Conservation (phyloP, 2,797 vertebrate genomes). For the Fundulus diaphanus region DNA sequence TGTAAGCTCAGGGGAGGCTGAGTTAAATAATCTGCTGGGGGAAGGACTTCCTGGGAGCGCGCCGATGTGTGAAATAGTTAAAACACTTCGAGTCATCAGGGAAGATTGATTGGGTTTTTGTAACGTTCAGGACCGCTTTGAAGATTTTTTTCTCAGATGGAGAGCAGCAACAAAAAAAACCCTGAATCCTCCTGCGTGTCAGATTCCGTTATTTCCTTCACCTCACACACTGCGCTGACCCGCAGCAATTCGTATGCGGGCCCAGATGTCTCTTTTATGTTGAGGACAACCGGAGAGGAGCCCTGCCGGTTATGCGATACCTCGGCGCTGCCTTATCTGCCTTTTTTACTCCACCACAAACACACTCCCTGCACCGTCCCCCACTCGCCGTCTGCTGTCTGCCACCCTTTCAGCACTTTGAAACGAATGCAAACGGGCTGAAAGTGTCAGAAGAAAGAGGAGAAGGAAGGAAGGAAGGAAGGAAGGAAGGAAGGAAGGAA, state of each 20-base stretch:
- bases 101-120: constrained; percentile 9
- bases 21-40: constrained; percentile 58
- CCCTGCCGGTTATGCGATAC: constrained; percentile 62
- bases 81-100: constrained; percentile 9
- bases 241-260: constrained; percentile 3
- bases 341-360: constrained; percentile 9
- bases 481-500: constrained; percentile 25
- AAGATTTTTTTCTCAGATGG: constrained; percentile 28
- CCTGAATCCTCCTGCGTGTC: constrained; percentile 52
- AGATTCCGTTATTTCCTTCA: constrained; percentile 47
- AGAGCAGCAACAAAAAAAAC: constrained; percentile 17
- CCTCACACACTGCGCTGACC: neutral
- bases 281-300: constrained; percentile 41
- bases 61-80: constrained; percentile 33
- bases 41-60: constrained; percentile 30
- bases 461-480: constrained; percentile 31
- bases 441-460: constrained; percentile 7
- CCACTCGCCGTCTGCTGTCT: constrained; percentile 58
- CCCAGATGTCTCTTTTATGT: constrained; percentile 66
- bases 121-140: constrained; percentile 17
- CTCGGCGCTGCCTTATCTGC: constrained; percentile 40
- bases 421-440: constrained; percentile 13
- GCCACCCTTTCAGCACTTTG: constrained; percentile 19
- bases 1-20: constrained; percentile 31
- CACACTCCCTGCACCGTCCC: constrained; percentile 14